Evolutionary conservation across 2,113 vertebrate species (phyloP).

Genomic region (Petrocephalus zakoni): DNA sequence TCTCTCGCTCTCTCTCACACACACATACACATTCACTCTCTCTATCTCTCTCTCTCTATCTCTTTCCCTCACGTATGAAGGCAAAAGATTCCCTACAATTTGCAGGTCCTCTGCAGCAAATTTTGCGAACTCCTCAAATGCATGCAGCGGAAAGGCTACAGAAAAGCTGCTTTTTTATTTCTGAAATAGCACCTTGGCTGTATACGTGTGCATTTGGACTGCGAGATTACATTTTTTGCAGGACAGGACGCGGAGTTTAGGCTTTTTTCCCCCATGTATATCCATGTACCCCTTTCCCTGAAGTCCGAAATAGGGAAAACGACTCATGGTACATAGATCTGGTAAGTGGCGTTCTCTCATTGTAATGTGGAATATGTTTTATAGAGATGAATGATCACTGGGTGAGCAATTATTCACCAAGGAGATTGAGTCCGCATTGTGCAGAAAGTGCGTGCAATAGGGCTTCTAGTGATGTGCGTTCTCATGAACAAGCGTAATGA

Average conservation of each 20-base stretch:
- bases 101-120: conserved; percentile 51
- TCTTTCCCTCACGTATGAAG: conserved; percentile 41
- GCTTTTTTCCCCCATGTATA: conserved; percentile 29
- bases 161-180: conserved; percentile 37
- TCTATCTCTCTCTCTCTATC: conserved; percentile 32
- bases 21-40: conserved; percentile 14
- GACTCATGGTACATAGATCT: conserved; percentile 31
- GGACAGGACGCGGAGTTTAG: conserved; percentile 30
- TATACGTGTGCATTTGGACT: conserved; percentile 56
- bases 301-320: conserved; percentile 34
- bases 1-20: conserved; percentile 21
- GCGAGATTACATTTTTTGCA: conserved; percentile 40
- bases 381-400: conserved; percentile 16
- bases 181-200: conserved; percentile 37
- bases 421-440: conserved; percentile 16
- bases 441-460: conserved; percentile 20
- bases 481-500: background rate
- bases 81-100: conserved; percentile 54
- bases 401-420: conserved; percentile 19
- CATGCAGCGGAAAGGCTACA: conserved; percentile 32
- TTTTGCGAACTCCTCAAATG: conserved; percentile 56
- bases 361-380: conserved; percentile 15
- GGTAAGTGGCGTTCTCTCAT: conserved; percentile 29
- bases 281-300: conserved; percentile 27
- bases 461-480: conserved; percentile 6